These are phyloP conservation scores for Ahaetulla prasina DNA, from an alignment of 2,113 vertebrate genomes.

Conservation along the genomic window DNA sequence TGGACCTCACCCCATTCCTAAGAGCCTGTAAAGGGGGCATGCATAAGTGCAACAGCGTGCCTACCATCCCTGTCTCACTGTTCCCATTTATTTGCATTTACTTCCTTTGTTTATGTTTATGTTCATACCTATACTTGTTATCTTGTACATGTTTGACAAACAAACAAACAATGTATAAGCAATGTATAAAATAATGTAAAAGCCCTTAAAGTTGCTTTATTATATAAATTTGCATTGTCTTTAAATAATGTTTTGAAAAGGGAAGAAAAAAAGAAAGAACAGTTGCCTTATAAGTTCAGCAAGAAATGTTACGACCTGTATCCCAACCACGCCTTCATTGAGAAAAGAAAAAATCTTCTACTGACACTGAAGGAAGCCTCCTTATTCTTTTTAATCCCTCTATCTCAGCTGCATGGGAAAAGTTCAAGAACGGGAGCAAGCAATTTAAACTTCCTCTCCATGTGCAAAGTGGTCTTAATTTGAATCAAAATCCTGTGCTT, in stretches of 20 bases:
- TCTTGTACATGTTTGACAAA: too few relatives aligned
- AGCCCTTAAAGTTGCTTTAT: not conserved
- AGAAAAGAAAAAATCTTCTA: not conserved
- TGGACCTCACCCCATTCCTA: too few relatives aligned
- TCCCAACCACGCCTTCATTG: not conserved
- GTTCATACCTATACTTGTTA: too few relatives aligned
- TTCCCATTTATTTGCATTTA: too few relatives aligned
- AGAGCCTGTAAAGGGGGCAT: too few relatives aligned
- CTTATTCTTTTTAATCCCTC: not conserved
- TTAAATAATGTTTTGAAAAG: not conserved
- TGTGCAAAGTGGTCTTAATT: not conserved
- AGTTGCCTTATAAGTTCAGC: not conserved
- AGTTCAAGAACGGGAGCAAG: not conserved
- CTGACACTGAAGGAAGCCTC: not conserved
- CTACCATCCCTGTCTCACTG: too few relatives aligned
- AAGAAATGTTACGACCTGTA: not conserved
- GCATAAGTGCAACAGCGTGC: too few relatives aligned
- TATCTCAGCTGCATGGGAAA: not conserved
- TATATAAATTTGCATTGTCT: not conserved
- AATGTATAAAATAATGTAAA: too few relatives aligned
- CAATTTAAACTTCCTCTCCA: not conserved
- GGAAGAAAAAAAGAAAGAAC: not conserved
- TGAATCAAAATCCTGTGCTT: not conserved
- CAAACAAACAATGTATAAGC: not conserved
- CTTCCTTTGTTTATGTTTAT: too few relatives aligned